Conservation (phyloP, 2,797 vertebrate genomes). For the Eremophila alpestris region DNA sequence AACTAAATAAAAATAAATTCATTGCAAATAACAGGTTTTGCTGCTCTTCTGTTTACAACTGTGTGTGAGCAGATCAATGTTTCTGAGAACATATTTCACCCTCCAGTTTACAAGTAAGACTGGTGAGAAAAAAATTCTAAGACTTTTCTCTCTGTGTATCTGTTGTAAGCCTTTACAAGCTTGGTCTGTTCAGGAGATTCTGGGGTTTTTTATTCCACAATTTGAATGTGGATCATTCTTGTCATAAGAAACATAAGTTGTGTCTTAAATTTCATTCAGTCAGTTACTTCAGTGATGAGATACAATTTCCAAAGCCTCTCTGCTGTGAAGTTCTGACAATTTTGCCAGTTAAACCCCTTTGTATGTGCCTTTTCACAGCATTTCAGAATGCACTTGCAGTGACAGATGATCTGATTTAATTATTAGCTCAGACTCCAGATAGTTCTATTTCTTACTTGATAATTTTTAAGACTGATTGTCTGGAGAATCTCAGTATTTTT, state of each 20-base stretch:
- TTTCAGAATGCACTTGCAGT: background rate
- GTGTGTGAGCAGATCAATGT: background rate
- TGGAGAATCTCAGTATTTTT: background rate
- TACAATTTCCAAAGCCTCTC: background rate
- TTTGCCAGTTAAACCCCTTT: background rate
- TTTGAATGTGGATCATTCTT: background rate
- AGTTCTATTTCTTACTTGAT: background rate
- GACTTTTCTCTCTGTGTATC: background rate
- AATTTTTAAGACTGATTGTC: background rate
- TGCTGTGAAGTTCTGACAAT: background rate
- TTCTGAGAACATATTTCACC: slow-evolving; percentile 23
- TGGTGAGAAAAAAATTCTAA: background rate
- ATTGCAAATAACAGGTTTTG: background rate
- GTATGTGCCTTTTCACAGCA: background rate
- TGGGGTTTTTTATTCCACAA: background rate
- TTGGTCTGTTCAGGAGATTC: background rate
- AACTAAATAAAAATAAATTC: background rate
- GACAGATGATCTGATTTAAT: slow-evolving; percentile 53
- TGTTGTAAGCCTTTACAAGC: background rate
- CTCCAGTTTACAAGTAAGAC: background rate
- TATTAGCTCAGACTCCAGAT: slow-evolving; percentile 23
- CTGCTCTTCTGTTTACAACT: background rate
- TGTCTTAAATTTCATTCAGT: background rate
- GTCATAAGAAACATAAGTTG: background rate
- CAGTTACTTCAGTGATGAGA: background rate